phyloP scores from a whole-genome alignment of 2,888 invertebrate genomes.

The Leptopilina drosophilae region DNA sequence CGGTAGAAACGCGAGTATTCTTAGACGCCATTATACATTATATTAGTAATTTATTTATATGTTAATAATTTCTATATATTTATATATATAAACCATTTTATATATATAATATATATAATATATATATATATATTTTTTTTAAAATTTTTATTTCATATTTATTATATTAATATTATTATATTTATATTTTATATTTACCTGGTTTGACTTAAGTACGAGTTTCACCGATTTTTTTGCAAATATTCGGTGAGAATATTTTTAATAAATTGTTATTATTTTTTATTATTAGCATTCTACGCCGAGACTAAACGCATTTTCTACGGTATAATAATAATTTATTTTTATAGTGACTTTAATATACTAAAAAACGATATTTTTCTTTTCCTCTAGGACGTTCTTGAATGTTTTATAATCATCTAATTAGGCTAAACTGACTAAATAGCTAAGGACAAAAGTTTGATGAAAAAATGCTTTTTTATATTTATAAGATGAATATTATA shows the following conservation, averaged over 20 bases:
- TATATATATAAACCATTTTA: conserved; percentile 31
- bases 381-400: conserved; percentile 40
- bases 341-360: conserved; percentile 41
- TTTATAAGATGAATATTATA: conserved; percentile 40
- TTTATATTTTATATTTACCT: conserved; percentile 18
- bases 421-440: conserved; percentile 55
- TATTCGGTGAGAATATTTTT: conserved; percentile 2
- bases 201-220: conserved; percentile 28
- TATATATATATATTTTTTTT: conserved; percentile 21
- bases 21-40: conserved; percentile 43
- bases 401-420: conserved; percentile 46
- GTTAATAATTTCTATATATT: conserved; percentile 40
- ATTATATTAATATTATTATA: conserved; percentile 22
- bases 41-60: conserved; percentile 37
- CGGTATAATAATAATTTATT: conserved; percentile 20
- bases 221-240: background rate
- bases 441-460: conserved; percentile 54
- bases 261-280: background rate
- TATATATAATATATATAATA: conserved; percentile 13
- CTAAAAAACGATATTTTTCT: conserved; percentile 49
- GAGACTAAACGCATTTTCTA: conserved; percentile 50
- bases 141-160: conserved; percentile 24
- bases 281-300: conserved; percentile 52
- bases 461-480: conserved; percentile 42
- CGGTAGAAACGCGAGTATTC: conserved; percentile 61